phyloP scores from a whole-genome alignment of 2,888 invertebrate species.

The Sphinx pinastri region DNA sequence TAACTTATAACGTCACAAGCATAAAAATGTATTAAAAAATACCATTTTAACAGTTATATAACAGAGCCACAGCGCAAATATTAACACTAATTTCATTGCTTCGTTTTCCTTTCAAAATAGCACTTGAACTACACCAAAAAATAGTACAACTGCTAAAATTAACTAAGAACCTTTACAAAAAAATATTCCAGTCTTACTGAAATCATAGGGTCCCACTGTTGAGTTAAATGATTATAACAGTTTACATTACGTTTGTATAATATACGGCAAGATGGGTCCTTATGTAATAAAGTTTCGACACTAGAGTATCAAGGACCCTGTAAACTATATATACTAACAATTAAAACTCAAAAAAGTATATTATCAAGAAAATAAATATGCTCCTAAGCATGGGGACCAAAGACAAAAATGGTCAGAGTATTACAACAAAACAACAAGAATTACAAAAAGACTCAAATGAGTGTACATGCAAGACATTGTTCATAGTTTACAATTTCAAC shows the following conservation, averaged over 20 bases:
- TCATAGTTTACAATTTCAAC: background rate
- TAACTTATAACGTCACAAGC: too few relatives aligned
- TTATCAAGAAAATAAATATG: conserved; percentile 9
- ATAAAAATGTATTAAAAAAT: too few relatives aligned
- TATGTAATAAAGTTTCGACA: background rate
- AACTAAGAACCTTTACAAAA: conserved; percentile 51
- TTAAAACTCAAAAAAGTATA: background rate
- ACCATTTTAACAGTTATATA: background rate
- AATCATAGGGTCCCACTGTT: conserved; percentile 11
- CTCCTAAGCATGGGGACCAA: background rate
- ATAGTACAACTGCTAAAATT: conserved; percentile 44
- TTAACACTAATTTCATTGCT: conserved; percentile 65
- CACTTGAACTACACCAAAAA: conserved; percentile 47
- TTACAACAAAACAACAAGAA: conserved; percentile 2
- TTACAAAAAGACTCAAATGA: background rate
- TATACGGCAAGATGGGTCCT: conserved; percentile 19
- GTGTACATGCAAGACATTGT: background rate
- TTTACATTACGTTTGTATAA: conserved; percentile 3
- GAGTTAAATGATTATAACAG: conserved; percentile 11
- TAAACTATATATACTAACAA: conserved; percentile 1
- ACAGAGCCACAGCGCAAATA: conserved; percentile 13
- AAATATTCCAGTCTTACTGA: conserved; percentile 58
- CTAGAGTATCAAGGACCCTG: background rate
- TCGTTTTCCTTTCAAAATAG: conserved; percentile 56
- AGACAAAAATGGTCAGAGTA: background rate